Conservation (phyloP, 2,888 invertebrate species). For the Eristalis intricaria region DNA sequence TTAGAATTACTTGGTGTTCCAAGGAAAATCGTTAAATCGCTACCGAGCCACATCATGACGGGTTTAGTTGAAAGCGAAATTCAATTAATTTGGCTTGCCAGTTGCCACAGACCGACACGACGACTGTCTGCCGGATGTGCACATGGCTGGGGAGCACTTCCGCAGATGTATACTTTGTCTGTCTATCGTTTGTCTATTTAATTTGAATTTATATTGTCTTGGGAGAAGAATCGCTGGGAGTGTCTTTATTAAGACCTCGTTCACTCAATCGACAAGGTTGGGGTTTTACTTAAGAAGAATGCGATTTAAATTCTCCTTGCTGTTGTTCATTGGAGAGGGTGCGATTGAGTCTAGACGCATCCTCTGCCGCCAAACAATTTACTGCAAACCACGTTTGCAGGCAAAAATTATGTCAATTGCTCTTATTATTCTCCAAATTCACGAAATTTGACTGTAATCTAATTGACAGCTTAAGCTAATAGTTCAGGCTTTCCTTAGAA, state of each 20-base stretch:
- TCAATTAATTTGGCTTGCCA: background rate
- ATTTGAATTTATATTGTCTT: background rate
- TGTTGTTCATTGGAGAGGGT: too few relatives aligned
- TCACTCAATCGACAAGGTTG: background rate
- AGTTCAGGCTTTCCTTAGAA: too few relatives aligned
- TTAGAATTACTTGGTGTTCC: background rate
- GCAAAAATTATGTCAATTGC: too few relatives aligned
- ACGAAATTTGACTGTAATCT: too few relatives aligned
- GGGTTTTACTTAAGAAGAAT: background rate
- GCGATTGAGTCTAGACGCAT: too few relatives aligned
- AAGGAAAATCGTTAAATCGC: background rate
- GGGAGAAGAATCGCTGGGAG: background rate
- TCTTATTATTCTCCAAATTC: too few relatives aligned
- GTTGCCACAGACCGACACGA: background rate
- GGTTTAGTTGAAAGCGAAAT: background rate
- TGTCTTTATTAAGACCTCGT: background rate
- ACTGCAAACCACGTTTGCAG: too few relatives aligned
- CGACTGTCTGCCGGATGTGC: background rate
- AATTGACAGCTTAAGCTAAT: too few relatives aligned
- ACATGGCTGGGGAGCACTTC: background rate
- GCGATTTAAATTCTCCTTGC: too few relatives aligned
- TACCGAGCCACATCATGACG: background rate
- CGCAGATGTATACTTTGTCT: background rate
- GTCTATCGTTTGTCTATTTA: background rate
- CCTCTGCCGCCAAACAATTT: too few relatives aligned